Evolutionary conservation across 2,888 invertebrate genomes (phyloP).

Genomic region (Lasioglossum zephyrum): DNA sequence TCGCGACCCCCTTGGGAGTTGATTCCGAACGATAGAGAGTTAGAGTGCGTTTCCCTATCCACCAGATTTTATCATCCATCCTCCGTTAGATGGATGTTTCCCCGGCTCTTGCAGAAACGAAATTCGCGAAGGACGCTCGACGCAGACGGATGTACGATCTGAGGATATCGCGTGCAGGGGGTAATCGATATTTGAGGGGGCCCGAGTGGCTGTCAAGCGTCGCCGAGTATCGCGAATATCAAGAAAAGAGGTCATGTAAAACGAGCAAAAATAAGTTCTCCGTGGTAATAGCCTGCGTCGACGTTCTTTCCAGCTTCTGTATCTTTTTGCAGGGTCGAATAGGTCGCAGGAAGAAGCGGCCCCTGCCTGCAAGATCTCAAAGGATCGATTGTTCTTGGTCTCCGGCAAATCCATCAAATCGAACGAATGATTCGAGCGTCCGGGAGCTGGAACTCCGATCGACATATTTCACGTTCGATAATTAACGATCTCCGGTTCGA

Average conservation of each 20-base stretch:
- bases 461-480: neutral
- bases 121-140: neutral
- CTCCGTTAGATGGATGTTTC: neutral
- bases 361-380: neutral
- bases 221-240: neutral
- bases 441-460: neutral
- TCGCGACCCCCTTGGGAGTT: neutral
- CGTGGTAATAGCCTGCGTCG: conserved; percentile 10
- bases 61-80: neutral
- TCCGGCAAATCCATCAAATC: neutral
- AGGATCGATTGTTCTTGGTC: neutral
- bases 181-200: conserved; percentile 45
- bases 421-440: neutral
- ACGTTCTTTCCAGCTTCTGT: neutral
- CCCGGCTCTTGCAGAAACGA: neutral
- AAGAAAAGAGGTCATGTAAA: conserved; percentile 20
- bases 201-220: conserved; percentile 24
- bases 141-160: conserved; percentile 6
- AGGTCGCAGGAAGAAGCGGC: neutral
- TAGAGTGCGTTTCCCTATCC: neutral
- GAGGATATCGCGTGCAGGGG: neutral
- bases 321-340: neutral
- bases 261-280: conserved; percentile 11
- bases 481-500: conserved; percentile 43
- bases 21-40: neutral